Evolutionary conservation across 2,797 vertebrate species (phyloP), one percentile per base, ranked within the genome.

Genomic region (Enteromius paludinosus): DNA sequence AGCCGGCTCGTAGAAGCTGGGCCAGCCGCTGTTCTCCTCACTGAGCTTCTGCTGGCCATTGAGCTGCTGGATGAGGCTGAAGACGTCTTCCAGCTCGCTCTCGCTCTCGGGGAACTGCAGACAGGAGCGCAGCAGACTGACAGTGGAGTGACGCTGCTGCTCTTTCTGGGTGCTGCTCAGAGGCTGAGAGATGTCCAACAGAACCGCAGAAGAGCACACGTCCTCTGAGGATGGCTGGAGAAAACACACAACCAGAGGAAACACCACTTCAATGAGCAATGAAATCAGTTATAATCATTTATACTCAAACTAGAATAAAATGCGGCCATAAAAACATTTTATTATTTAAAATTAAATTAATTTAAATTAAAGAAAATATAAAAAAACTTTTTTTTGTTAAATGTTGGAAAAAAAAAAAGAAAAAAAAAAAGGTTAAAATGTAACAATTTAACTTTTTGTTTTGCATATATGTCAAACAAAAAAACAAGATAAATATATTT

Each of bases 61-160:
- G 85, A 99, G 96, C 83, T 97, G 96, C 1, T 97, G 96, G 88
- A 99, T 98, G 90, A 98, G 94, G 4, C 88, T 85, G 81, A 98
- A 94, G 18, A 94, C 95, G 78, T 98, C 97, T 0, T 96, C 93
- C 64, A 99, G 94, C 86, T 99, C 98, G 0, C 93, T 92, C 81
- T 99, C 97, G 0, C 93, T 97, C 93, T 99, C 98, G 0, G 97
- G 96, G 84, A 97, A 97, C 94, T 97, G 97, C 85, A 98, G 86
- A 49, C 92, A 92, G 66, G 93, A 96, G 38, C 97, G 96, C 61
- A 99, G 93, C 33, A 99, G 90, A 89, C 95, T 96, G 86, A 99
- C 89, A 0, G 98, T 99, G 80, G 95, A 97, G 30, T 97, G 98
- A 0, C 96, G 96, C 86, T 99, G 98, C 59, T 94, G 89, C 83